Evolutionary conservation across 2,113 vertebrate genomes (phyloP).

Genomic region (Orycteropus afer): DNA sequence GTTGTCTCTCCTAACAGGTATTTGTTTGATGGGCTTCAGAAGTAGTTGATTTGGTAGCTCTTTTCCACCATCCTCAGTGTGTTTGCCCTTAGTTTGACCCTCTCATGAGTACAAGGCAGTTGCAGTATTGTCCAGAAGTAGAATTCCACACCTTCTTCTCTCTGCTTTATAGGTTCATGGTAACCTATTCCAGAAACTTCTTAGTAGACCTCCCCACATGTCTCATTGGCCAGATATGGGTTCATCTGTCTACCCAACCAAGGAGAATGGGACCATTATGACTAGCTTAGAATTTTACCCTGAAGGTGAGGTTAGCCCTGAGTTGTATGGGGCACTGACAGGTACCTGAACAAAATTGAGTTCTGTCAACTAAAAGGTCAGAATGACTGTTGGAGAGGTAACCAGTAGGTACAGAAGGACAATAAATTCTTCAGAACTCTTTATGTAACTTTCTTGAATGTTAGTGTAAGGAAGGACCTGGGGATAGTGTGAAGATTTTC

Average conservation of each 20-base stretch:
- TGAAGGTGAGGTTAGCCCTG: neutral
- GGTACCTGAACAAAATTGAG: neutral
- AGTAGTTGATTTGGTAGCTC: neutral
- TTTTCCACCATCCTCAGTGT: neutral
- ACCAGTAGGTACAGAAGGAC: neutral
- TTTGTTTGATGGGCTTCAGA: neutral
- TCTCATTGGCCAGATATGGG: neutral
- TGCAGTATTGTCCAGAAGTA: neutral
- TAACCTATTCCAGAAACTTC: neutral
- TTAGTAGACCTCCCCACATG: neutral
- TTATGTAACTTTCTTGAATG: neutral
- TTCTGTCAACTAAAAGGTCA: neutral
- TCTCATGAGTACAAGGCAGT: neutral
- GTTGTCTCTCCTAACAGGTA: neutral
- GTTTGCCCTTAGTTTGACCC: neutral
- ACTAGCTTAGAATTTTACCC: neutral
- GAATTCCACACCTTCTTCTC: neutral
- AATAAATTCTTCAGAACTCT: neutral
- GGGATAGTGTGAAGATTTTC: neutral
- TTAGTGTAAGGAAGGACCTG: neutral
- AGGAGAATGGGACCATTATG: neutral
- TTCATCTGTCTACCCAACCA: neutral
- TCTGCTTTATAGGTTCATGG: neutral
- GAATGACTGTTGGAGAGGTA: neutral
- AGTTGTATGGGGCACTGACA: neutral